A percentile compares a stretch with the other conserved stretches of the same genome.
Evolutionary conservation across 2,113 vertebrate genomes (phyloP).

Genomic region (Callorhinus ursinus): DNA sequence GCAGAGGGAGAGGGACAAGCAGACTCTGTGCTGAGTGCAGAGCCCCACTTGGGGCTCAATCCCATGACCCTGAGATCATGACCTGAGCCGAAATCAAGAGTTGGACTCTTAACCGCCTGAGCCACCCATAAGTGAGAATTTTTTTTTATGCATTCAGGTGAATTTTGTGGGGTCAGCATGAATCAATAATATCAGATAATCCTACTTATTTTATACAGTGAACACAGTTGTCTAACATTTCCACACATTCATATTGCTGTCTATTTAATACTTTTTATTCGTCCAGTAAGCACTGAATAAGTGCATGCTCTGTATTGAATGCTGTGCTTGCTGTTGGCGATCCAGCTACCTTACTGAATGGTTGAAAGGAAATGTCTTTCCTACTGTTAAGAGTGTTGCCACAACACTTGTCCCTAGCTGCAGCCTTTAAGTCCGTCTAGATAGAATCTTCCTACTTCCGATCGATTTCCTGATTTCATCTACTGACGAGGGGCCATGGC

Average conservation of each 20-base stretch:
- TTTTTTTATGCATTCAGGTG: not conserved
- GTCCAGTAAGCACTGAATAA: not conserved
- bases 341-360: not conserved
- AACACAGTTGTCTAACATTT: not conserved
- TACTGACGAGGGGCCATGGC: not conserved
- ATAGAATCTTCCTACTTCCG: not conserved
- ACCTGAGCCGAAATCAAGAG: too few relatives aligned
- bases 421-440: not conserved
- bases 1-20: not conserved
- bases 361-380: not conserved
- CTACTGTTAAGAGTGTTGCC: not conserved
- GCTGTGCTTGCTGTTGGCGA: not conserved
- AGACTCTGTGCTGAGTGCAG: not conserved
- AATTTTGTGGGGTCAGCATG: not conserved
- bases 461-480: not conserved
- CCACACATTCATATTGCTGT: not conserved
- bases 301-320: not conserved
- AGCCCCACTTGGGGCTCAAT: too few relatives aligned
- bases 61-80: too few relatives aligned
- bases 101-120: not conserved
- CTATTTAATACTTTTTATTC: not conserved
- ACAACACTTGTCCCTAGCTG: not conserved
- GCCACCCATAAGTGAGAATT: not conserved
- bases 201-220: not conserved
- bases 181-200: not conserved